These are phyloP conservation scores for Scomber scombrus DNA, from an alignment of 2,113 vertebrate genomes.

Conservation along the genomic window DNA sequence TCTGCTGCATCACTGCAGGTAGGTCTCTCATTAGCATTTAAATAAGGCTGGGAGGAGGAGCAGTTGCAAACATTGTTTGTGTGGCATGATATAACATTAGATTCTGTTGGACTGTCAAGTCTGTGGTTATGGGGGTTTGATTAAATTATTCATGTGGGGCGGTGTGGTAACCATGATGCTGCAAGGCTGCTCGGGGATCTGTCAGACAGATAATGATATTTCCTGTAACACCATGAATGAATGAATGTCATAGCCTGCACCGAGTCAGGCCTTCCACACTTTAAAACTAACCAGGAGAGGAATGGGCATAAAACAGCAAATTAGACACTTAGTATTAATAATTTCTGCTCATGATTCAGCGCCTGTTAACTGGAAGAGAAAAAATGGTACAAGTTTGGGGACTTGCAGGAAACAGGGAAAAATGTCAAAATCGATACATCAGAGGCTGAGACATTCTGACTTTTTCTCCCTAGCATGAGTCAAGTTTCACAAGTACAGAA, in stretches of 20 bases:
- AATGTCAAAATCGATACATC: too few species aligned
- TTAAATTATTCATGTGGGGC: constrained; percentile 45
- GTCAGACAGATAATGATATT: constrained; percentile 22
- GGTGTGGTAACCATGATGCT: constrained; percentile 32
- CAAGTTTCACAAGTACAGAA: too few species aligned
- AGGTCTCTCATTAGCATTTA: constrained; percentile 72
- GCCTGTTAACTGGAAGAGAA: neutral
- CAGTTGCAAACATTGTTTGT: constrained; percentile 30
- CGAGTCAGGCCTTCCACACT: constrained; percentile 10
- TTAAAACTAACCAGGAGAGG: neutral
- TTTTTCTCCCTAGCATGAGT: too few species aligned
- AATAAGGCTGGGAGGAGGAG: constrained; percentile 49
- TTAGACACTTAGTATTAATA: neutral
- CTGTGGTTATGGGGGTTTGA: constrained; percentile 29
- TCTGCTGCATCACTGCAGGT: constrained; percentile 66
- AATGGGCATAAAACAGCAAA: neutral
- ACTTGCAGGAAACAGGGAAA: too few species aligned
- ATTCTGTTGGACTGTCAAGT: constrained; percentile 35
- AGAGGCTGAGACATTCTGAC: too few species aligned
- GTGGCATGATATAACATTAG: constrained; percentile 46
- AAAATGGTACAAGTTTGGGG: too few species aligned
- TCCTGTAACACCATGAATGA: constrained; percentile 28
- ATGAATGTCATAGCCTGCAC: neutral
- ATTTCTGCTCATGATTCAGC: constrained; percentile 6
- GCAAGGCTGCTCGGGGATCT: constrained; percentile 27